These are phyloP conservation scores for Phaethornis superciliosus DNA, from an alignment of 2,113 vertebrate species.

Conservation along the genomic window DNA sequence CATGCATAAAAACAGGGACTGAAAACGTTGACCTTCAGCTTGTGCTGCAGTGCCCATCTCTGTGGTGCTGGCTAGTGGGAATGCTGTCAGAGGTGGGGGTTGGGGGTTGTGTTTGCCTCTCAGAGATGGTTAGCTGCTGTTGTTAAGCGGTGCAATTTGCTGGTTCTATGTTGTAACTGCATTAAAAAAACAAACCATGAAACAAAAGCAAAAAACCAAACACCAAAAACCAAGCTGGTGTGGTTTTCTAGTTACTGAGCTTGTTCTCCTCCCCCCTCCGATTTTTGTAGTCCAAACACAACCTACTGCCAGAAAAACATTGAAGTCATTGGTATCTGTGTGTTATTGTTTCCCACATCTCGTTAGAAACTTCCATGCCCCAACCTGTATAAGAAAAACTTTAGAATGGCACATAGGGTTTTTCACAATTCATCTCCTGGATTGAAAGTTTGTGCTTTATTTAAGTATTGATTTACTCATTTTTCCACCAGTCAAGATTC, in stretches of 20 bases:
- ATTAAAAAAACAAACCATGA: no score
- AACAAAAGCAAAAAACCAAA: no score
- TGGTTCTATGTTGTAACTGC: neutral
- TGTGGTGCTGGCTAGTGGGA: neutral
- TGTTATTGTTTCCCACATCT: neutral
- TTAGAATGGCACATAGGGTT: neutral
- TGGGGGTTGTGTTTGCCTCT: neutral
- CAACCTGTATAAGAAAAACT: neutral
- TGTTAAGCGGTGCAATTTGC: neutral
- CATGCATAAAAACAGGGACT: neutral
- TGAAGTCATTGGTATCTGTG: neutral
- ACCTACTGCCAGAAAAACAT: neutral
- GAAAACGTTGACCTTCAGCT: slow-evolving; percentile 46
- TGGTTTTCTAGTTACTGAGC: neutral
- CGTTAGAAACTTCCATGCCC: neutral
- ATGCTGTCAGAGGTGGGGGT: neutral
- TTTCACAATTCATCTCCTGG: neutral
- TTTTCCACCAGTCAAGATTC: neutral
- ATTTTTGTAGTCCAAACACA: neutral
- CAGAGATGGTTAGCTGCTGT: neutral
- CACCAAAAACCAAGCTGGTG: neutral
- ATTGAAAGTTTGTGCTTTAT: neutral
- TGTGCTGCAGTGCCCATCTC: slow-evolving; percentile 13
- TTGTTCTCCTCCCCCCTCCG: accelerated
- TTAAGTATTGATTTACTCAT: neutral